Evolutionary conservation across 1,140 invertebrate genomes (phyloP).

Genomic region (Nasonia giraulti): DNA sequence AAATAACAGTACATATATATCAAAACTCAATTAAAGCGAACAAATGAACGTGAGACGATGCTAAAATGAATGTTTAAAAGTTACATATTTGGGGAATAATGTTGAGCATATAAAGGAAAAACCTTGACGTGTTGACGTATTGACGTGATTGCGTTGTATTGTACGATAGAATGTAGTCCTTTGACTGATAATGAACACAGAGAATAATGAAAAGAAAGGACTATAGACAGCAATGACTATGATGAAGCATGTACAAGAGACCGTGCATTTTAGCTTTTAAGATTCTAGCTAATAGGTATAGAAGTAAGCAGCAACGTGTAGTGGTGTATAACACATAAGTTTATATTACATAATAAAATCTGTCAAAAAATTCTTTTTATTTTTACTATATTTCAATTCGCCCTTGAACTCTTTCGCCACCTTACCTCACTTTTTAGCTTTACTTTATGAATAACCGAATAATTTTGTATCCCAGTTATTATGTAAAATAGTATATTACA

Average conservation of each 20-base stretch:
- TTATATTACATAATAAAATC: slow-evolving; percentile 74
- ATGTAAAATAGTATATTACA: no score
- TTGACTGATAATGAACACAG: slow-evolving; percentile 26
- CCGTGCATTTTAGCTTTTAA: slow-evolving; percentile 70
- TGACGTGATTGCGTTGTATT: slow-evolving; percentile 22
- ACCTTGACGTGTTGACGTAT: slow-evolving; percentile 21
- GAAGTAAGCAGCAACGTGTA: slow-evolving; percentile 69
- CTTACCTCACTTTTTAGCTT: no score
- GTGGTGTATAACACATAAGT: slow-evolving; percentile 72
- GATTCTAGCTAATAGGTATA: slow-evolving; percentile 67
- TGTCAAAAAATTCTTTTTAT: slow-evolving; percentile 60
- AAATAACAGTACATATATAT: neutral
- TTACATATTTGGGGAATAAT: slow-evolving; percentile 19
- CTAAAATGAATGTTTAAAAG: neutral
- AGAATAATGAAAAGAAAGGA: slow-evolving; percentile 25
- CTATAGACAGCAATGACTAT: slow-evolving; percentile 56
- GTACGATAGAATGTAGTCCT: slow-evolving; percentile 11
- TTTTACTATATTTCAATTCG: no score
- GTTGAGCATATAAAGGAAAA: slow-evolving; percentile 27
- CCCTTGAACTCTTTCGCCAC: no score
- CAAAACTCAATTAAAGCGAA: neutral
- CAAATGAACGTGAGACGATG: neutral
- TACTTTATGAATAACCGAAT: no score
- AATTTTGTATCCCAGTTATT: no score
- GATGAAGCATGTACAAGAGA: slow-evolving; percentile 67